Conservation (phyloP, 2,797 vertebrate genomes). For the Echeneis naucrates region DNA sequence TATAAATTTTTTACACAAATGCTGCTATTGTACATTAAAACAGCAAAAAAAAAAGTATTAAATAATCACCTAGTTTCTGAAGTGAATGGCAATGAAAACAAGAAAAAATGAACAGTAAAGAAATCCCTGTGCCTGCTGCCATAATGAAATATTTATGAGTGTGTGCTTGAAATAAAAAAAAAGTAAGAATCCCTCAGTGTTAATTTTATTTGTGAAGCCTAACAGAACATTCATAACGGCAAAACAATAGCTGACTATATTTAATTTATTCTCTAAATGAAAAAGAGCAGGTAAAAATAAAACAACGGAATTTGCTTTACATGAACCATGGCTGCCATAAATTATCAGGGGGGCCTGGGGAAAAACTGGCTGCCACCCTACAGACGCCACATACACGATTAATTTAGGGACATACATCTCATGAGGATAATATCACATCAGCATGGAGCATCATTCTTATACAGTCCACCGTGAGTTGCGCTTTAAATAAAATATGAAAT, state of each 20-base stretch:
- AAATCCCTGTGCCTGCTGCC: not conserved
- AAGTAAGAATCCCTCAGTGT: not conserved
- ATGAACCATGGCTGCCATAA: not conserved
- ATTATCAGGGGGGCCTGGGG: not conserved
- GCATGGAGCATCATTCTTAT: not conserved
- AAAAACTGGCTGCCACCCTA: not conserved
- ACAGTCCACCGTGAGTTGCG: not conserved
- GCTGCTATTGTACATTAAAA: not conserved
- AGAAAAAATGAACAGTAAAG: not conserved
- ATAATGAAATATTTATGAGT: conserved; percentile 1
- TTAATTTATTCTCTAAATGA: conserved; percentile 9
- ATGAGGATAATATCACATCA: not conserved
- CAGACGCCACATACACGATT: not conserved
- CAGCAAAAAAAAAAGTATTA: not conserved
- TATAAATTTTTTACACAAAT: too few species aligned
- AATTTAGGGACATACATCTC: not conserved
- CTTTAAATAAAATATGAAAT: not conserved
- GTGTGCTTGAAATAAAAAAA: conserved; percentile 13
- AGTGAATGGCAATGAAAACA: not conserved
- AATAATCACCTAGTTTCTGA: not conserved
- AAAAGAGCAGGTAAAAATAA: not conserved
- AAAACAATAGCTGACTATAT: not conserved
- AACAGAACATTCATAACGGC: not conserved
- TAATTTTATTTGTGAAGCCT: conserved; percentile 20
- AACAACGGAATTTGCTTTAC: not conserved